Evolutionary conservation across 2,797 vertebrate species (phyloP), one percentile per base, ranked within the genome.

Genomic region (Eupleurogrammus muticus): DNA sequence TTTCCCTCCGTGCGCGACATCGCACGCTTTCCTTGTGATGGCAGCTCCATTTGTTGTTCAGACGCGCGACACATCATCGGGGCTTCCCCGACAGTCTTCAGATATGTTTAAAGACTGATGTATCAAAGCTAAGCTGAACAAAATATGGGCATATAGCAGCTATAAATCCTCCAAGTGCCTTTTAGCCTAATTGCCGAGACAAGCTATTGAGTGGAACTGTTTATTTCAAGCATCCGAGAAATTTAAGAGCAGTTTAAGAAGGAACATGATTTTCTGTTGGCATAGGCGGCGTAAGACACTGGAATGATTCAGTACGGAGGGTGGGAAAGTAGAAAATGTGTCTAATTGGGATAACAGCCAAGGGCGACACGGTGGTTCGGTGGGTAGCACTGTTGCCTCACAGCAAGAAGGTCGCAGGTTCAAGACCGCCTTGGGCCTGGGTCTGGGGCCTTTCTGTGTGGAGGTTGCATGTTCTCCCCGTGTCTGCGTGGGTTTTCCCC

Each of bases 291-390:
- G 49, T 62, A 82, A 66, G 75, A 71, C 19, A 69, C 44, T 74
- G 34, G 21, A 70, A 58, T 75, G 55, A 73, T 81, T 60, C 50
- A n/a, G 36, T 64, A 69, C 32, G 52, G 56, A 65, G 59, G 20
- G 17, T 21, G 36, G 54, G 44, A 66, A 81, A 67, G 44, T 42
- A 58, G 65, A 44, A 80, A 87, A 79, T 77, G 53, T 73, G 66
- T 61, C 73, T 86, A 81, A 89, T 88, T 89, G 77, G 79, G 68
- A 67, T 59, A 64, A 52, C 40, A 75, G 72, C 69, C 68, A n/a
- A n/a, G n/a, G n/a, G n/a, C n/a, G n/a, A n/a, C n/a, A n/a, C n/a
- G n/a, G n/a, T n/a, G n/a, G n/a, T n/a, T n/a, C n/a, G n/a, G n/a
- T n/a, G n/a, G n/a, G n/a, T n/a, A n/a, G n/a, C n/a, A n/a, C n/a